phyloP scores from a whole-genome alignment of 2,888 invertebrate genomes.

The Drosophila niveifrons region DNA sequence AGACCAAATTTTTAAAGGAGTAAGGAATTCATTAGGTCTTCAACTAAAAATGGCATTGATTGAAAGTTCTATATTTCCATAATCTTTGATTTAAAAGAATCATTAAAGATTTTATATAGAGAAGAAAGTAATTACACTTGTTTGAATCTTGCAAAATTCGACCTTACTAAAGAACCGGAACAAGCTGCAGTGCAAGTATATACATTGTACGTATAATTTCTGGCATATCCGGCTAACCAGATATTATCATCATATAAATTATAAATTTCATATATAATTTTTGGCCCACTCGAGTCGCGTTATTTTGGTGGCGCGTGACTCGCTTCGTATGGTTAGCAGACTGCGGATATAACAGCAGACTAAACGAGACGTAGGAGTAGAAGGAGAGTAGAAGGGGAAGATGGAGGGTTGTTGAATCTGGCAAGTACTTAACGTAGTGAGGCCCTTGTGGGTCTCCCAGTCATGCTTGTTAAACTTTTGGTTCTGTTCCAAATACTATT shows the following conservation, averaged over 20 bases:
- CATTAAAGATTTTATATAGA: too few species aligned
- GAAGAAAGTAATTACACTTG: too few species aligned
- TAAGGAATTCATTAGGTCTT: too few species aligned
- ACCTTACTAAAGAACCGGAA: not conserved
- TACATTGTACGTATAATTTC: not conserved
- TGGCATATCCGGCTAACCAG: constrained; percentile 19
- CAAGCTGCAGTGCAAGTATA: not conserved
- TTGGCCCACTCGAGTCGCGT: constrained; percentile 9
- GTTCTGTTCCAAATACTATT: constrained; percentile 79
- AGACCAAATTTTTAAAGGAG: too few species aligned
- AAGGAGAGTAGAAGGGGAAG: not conserved
- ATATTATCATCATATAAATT: constrained; percentile 25
- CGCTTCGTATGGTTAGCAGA: constrained; percentile 4
- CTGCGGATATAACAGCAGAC: constrained; percentile 1
- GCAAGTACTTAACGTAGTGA: constrained; percentile 8
- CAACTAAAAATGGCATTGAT: too few species aligned
- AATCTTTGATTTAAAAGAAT: too few species aligned
- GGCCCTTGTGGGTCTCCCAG: constrained; percentile 33
- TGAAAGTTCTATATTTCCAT: too few species aligned
- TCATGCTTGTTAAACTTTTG: constrained; percentile 76
- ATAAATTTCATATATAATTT: constrained; percentile 27
- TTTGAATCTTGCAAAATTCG: not conserved
- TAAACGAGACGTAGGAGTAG: not conserved
- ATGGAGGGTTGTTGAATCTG: not conserved
- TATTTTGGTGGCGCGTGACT: constrained; percentile 44